Evolutionary conservation across 1,140 invertebrate species (phyloP).

Genomic region (Aplysia californica): DNA sequence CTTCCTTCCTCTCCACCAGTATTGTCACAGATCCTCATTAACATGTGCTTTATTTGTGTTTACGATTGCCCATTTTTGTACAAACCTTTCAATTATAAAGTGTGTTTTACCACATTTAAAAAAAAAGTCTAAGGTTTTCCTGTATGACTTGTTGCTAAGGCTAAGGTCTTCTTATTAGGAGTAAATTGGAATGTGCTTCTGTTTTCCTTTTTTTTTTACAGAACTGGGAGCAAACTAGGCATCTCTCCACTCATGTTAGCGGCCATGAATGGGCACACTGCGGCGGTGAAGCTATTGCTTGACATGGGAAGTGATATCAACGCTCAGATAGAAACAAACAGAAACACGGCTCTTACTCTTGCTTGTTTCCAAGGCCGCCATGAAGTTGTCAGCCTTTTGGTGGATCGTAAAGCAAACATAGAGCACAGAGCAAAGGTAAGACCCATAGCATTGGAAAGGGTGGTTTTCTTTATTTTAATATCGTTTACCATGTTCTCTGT

Average conservation of each 20-base stretch:
- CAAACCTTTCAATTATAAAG: too few species aligned
- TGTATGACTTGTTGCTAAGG: too few species aligned
- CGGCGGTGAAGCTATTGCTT: slow-evolving; percentile 93
- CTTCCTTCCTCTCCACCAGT: too few species aligned
- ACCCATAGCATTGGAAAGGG: background rate
- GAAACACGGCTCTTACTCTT: slow-evolving; percentile 97
- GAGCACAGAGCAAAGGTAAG: slow-evolving; percentile 96
- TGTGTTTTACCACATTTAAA: too few species aligned
- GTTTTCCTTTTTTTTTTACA: slow-evolving; percentile 66
- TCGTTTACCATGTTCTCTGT: too few species aligned
- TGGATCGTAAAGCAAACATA: slow-evolving; percentile 98
- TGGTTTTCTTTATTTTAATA: too few species aligned
- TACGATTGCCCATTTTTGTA: too few species aligned
- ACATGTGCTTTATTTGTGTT: too few species aligned
- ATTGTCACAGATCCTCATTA: too few species aligned
- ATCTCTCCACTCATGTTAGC: slow-evolving; percentile 99
- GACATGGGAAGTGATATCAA: slow-evolving; percentile 99
- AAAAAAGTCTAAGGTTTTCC: too few species aligned
- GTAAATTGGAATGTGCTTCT: too few species aligned
- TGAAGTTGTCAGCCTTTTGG: slow-evolving; percentile 95
- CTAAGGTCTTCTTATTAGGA: too few species aligned
- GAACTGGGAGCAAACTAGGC: slow-evolving; percentile 95
- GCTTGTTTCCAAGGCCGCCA: slow-evolving; percentile 99
- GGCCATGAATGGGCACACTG: slow-evolving; percentile 99
- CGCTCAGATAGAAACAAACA: slow-evolving; percentile 99